Conservation (phyloP, 1,140 invertebrate genomes). For the Homalodisca vitripennis region DNA sequence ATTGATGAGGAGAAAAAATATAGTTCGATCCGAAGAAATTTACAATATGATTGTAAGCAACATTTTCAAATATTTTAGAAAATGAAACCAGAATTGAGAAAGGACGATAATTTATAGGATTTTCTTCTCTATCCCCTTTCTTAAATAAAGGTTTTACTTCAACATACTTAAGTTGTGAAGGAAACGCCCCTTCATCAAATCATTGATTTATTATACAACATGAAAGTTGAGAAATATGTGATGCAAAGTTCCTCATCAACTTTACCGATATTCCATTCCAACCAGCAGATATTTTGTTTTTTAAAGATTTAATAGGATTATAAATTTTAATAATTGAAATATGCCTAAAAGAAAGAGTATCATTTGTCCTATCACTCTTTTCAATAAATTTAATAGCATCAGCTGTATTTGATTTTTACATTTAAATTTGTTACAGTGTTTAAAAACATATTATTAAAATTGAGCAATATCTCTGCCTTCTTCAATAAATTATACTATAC, state of each 20-base stretch:
- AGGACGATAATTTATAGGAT: not conserved
- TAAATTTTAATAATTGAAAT: constrained; percentile 6
- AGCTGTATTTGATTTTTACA: too few relatives aligned
- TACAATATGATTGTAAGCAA: too few relatives aligned
- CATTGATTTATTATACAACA: constrained; percentile 19
- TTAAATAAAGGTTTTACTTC: constrained; percentile 25
- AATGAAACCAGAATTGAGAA: not conserved
- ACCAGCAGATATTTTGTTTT: constrained; percentile 24
- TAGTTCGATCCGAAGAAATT: too few relatives aligned
- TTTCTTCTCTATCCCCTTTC: constrained; percentile 2
- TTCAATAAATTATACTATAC: too few relatives aligned
- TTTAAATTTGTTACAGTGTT: too few relatives aligned
- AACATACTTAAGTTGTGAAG: constrained; percentile 22
- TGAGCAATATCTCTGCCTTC: too few relatives aligned
- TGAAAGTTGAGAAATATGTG: not conserved
- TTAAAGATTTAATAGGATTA: constrained; percentile 22
- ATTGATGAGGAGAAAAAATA: too few relatives aligned
- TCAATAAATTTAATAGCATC: too few relatives aligned
- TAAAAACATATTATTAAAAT: too few relatives aligned
- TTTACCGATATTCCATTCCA: constrained; percentile 18
- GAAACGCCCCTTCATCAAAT: constrained; percentile 28
- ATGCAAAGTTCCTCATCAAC: constrained; percentile 2
- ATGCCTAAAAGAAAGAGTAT: too few relatives aligned
- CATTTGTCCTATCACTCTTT: too few relatives aligned
- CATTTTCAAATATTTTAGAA: too few relatives aligned